Conservation (phyloP, 1,140 invertebrate genomes). For the Nymphalis io region DNA sequence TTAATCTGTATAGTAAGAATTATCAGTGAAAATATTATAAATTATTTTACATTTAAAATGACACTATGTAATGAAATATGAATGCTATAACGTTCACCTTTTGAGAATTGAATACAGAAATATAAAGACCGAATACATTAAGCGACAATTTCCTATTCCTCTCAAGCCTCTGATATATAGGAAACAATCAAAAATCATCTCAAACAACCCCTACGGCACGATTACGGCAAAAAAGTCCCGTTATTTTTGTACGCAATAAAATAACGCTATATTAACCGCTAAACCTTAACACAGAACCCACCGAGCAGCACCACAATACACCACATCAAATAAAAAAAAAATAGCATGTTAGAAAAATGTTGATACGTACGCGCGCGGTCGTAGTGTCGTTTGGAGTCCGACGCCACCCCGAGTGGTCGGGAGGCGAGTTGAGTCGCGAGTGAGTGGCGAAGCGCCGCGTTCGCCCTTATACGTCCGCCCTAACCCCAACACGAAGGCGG, state of each 20-base stretch:
- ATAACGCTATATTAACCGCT: neutral
- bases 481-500: slow-evolving; percentile 54
- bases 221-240: neutral
- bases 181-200: slow-evolving; percentile 10
- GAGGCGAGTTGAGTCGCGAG: slow-evolving; percentile 62
- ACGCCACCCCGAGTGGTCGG: slow-evolving; percentile 61
- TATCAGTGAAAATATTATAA: too few species aligned
- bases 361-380: slow-evolving; percentile 70
- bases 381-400: slow-evolving; percentile 40
- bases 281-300: slow-evolving; percentile 26
- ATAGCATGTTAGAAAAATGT: slow-evolving; percentile 19
- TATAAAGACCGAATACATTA: neutral
- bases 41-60: too few species aligned
- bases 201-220: neutral
- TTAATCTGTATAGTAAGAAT: too few species aligned
- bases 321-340: slow-evolving; percentile 20
- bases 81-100: too few species aligned
- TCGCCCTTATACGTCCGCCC: slow-evolving; percentile 64
- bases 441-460: slow-evolving; percentile 48
- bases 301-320: slow-evolving; percentile 22
- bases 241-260: slow-evolving; percentile 2
- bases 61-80: too few species aligned
- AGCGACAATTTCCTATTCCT: slow-evolving; percentile 6
- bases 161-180: neutral
- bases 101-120: neutral